Base-by-base conservation (phyloP, 2,797 vertebrate genomes). In the Tragelaphus eurycerus region DNA sequence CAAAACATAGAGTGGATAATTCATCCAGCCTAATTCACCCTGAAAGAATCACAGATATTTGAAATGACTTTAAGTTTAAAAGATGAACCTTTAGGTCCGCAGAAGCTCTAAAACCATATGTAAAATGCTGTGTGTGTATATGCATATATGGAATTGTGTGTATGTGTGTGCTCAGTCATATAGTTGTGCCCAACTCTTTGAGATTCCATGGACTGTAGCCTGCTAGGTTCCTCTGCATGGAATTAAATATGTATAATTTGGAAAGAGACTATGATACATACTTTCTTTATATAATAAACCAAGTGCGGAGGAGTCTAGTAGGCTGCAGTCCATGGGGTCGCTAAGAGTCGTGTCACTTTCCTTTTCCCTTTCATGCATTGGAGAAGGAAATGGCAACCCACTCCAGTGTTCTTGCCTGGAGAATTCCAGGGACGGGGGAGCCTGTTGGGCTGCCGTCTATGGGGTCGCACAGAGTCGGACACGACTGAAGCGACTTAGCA, bases 21-120 rank as follows among this genome's bases (percentile, higher is more conserved):
- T 86, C 17, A 46, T 59, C 91, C 82, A 52, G n/a, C 21, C 23
- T 74, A 82, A 95, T n/a, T 86, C 7, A 60, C 17, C 6, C 12
- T 76, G 29, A 79, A 54, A 19, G 2, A 13, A 87, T 96, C 38
- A 43, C 8, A 91, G 79, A 16, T 84, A 60, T 57, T 31, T 90
- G 71, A 97, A 87, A 6, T 84, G 57, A 25, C 38, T 87, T 96
- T 82, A 48, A 59, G 10, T 76, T 95, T 96, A 78, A 89, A 86
- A 46, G 7, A 67, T 92, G 14, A 34, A 79, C 52, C n/a, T 74
- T 23, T 55, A 16, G 11, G 5, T 92, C 19, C 4, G 60, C 8
- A 50, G 62, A 88, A 57, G 76, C 21, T 46, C 67, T 79, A 54
- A 93, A 88, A 87, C 19, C 17, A 27, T 38, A 78, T 31, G 23